phyloP scores from a whole-genome alignment of 2,113 vertebrate species.

The Lagopus muta region DNA sequence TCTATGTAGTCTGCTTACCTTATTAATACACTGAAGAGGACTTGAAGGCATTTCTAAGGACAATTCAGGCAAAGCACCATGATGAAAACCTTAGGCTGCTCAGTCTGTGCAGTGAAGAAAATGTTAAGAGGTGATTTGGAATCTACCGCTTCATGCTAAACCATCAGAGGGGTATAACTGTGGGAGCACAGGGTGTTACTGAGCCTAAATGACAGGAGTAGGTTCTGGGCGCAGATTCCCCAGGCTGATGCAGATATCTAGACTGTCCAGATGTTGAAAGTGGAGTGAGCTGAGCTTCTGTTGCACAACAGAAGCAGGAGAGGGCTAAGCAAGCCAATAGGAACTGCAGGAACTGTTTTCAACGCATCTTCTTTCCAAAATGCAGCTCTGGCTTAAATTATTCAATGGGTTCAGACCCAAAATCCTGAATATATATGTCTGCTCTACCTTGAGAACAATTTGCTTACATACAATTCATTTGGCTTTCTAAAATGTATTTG shows the following conservation, averaged over 20 bases:
- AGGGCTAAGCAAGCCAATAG: not conserved
- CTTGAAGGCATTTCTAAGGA: not conserved
- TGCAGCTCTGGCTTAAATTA: not conserved
- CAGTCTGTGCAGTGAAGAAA: not conserved
- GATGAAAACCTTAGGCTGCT: not conserved
- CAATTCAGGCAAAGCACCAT: not conserved
- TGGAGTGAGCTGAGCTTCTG: not conserved
- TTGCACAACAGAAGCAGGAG: not conserved
- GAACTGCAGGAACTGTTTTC: not conserved
- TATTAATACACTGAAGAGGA: not conserved
- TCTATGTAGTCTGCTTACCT: rapidly evolving
- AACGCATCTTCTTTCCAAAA: not conserved
- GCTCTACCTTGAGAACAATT: not conserved
- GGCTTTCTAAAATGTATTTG: not conserved
- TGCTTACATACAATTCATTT: not conserved
- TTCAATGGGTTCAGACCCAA: not conserved
- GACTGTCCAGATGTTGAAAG: not conserved
- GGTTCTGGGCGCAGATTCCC: not conserved
- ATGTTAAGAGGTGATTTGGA: not conserved
- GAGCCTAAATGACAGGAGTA: not conserved
- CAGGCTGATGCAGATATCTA: not conserved
- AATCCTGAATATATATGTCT: not conserved
- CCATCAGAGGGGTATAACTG: not conserved
- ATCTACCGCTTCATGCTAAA: not conserved
- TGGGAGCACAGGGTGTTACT: not conserved